Percentiles rank a stretch among this genome's conserved stretches.
These are phyloP conservation scores for Metalampra italica DNA, from an alignment of 2,888 invertebrate species.

Conservation along the genomic window DNA sequence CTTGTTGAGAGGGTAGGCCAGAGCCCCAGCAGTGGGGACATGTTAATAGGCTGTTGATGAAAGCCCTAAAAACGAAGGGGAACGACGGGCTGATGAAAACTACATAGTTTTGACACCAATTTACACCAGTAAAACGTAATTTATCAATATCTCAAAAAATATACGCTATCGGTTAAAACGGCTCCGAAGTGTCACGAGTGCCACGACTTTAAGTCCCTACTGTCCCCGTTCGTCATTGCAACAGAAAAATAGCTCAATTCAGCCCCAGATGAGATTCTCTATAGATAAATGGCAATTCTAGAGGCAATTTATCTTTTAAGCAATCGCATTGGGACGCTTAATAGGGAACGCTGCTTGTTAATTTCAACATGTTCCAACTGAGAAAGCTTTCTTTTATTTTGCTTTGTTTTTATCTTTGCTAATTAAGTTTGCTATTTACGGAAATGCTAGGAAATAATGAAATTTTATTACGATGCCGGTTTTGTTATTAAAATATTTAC, in stretches of 20 bases:
- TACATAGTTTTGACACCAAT: no score
- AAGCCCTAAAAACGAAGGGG: no score
- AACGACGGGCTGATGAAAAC: no score
- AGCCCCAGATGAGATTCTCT: slow-evolving; percentile 22
- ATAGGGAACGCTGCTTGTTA: slow-evolving; percentile 7
- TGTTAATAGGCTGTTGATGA: no score
- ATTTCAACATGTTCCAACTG: slow-evolving; percentile 1
- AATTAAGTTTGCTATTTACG: slow-evolving; percentile 2
- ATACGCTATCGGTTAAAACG: no score
- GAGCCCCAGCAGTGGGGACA: no score
- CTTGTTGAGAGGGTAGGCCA: no score
- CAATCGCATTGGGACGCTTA: slow-evolving; percentile 16
- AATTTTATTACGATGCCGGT: neutral
- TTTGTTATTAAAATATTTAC: no score
- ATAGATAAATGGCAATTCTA: slow-evolving; percentile 31
- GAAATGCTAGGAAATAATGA: neutral
- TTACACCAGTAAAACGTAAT: no score
- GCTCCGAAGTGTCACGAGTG: no score
- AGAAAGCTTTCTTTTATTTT: neutral
- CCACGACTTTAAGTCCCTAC: no score
- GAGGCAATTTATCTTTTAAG: slow-evolving; percentile 30
- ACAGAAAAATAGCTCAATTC: slow-evolving; percentile 29
- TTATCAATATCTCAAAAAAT: no score
- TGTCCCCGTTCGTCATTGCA: slow-evolving; percentile 19
- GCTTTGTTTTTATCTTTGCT: slow-evolving; percentile 3